These are phyloP conservation scores for Mystacornis crossleyi DNA, from an alignment of 2,113 vertebrate species.

Conservation along the genomic window DNA sequence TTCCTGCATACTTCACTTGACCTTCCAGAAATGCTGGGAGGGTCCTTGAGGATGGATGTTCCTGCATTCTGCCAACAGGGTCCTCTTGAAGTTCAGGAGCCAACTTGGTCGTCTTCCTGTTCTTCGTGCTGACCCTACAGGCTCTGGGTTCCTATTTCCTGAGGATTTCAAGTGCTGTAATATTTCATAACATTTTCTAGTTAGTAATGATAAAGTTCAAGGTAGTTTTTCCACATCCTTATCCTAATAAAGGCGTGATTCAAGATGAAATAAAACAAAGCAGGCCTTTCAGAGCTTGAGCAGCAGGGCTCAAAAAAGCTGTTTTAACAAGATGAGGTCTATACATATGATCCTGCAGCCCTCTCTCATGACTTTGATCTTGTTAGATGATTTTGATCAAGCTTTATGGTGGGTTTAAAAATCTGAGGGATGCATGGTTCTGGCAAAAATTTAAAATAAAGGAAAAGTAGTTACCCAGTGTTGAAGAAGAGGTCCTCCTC, in stretches of 20 bases:
- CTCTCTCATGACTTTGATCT: not conserved
- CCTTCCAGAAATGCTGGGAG: not conserved
- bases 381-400: not conserved
- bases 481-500: not conserved
- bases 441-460: not conserved
- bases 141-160: conserved; percentile 17
- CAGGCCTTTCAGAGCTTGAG: not conserved
- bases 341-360: not conserved
- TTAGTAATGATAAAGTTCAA: conserved; percentile 28
- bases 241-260: not conserved
- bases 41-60: not conserved
- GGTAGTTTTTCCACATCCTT: not conserved
- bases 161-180: not conserved
- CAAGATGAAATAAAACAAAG: not conserved
- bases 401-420: not conserved
- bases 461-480: not conserved
- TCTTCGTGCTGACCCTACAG: not conserved
- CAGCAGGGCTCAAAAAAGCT: not conserved
- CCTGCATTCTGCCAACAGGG: not conserved
- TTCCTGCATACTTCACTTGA: conserved; percentile 52
- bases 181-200: not conserved
- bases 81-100: not conserved
- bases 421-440: not conserved
- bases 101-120: not conserved
- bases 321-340: not conserved